Conservation (phyloP, 2,113 vertebrate species). For the Limanda limanda region DNA sequence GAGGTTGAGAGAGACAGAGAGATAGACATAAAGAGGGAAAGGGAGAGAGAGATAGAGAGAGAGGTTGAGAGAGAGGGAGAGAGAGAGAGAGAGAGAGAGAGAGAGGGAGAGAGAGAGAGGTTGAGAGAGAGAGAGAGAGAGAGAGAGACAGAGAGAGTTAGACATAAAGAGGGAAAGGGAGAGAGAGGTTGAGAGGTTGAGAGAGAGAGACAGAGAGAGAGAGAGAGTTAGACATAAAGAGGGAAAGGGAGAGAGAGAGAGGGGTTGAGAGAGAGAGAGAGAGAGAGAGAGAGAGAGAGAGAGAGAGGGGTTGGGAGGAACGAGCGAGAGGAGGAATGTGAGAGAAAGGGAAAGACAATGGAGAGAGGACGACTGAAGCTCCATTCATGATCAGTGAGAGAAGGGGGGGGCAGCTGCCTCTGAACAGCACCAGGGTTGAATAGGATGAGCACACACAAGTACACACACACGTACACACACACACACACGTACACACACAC, state of each 20-base stretch:
- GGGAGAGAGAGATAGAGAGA: not conserved
- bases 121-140: no score
- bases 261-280: no score
- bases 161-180: no score
- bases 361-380: slow-evolving; percentile 7
- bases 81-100: not conserved
- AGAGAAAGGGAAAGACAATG: slow-evolving; percentile 24
- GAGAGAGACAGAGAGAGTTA: not conserved
- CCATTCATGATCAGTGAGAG: slow-evolving; percentile 20
- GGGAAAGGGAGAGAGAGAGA: not conserved
- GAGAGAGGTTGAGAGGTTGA: no score
- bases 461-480: no score
- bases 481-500: no score
- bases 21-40: no score
- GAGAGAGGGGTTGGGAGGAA: no score
- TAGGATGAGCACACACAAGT: no score
- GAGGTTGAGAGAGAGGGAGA: no score
- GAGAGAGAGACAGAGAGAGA: not conserved
- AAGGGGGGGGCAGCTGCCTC: no score
- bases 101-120: slow-evolving; percentile 20
- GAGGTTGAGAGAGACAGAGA: not conserved
- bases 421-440: not conserved
- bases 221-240: no score
- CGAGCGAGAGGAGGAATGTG: not conserved
- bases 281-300: not conserved